A percentile compares a stretch with the other conserved stretches of the same genome.
Conservation (phyloP, 2,888 invertebrate genomes). For the Parnassius apollo region DNA sequence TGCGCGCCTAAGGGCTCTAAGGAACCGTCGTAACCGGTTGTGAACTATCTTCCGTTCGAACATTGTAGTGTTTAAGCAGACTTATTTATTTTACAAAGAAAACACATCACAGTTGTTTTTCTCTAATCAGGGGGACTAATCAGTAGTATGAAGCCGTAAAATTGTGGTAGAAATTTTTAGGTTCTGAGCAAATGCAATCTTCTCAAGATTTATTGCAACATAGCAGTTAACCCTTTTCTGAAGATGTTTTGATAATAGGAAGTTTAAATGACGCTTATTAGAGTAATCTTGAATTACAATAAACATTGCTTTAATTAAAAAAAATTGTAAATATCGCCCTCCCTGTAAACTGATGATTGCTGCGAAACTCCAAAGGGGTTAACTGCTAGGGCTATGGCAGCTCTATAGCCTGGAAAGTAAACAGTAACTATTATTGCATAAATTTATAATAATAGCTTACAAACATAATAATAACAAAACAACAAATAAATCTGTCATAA, state of each 20-base stretch:
- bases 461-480: not conserved
- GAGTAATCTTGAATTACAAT: slow-evolving; percentile 49
- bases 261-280: slow-evolving; percentile 61
- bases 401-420: slow-evolving; percentile 33
- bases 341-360: slow-evolving; percentile 27
- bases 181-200: slow-evolving; percentile 1
- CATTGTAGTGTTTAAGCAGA: slow-evolving; percentile 74
- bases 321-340: slow-evolving; percentile 40
- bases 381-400: slow-evolving; percentile 36
- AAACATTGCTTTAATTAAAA: slow-evolving; percentile 33
- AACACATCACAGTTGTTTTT: slow-evolving; percentile 69
- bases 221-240: slow-evolving; percentile 38
- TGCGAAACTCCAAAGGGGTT: slow-evolving; percentile 39
- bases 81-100: slow-evolving; percentile 69
- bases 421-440: slow-evolving; percentile 21
- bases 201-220: slow-evolving; percentile 33
- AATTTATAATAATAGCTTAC: slow-evolving; percentile 12
- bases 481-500: slow-evolving; percentile 25
- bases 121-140: slow-evolving; percentile 39
- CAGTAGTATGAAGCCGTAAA: not conserved
- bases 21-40: slow-evolving; percentile 77
- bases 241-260: slow-evolving; percentile 53
- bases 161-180: not conserved
- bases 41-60: slow-evolving; percentile 75
- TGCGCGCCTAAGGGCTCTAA: slow-evolving; percentile 75